phyloP scores from a whole-genome alignment of 2,113 vertebrate species.

The Tragelaphus strepsiceros region DNA sequence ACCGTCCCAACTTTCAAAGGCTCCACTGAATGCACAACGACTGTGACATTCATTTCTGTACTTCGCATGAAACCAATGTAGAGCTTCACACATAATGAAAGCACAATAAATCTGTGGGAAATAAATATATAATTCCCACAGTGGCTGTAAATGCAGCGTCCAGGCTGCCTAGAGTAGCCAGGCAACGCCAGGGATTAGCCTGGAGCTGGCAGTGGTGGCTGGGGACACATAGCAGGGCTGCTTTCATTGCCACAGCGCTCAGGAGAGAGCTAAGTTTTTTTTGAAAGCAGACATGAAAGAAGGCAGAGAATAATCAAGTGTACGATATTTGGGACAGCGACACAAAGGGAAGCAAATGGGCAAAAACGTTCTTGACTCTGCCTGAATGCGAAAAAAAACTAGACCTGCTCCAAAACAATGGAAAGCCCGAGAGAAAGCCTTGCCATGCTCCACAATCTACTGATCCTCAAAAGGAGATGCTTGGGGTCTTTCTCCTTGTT shows the following conservation, averaged over 20 bases:
- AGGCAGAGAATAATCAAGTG: neutral
- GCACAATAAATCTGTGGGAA: slow-evolving; percentile 44
- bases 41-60: slow-evolving; percentile 1
- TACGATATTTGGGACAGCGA: neutral
- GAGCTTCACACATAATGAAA: slow-evolving; percentile 10
- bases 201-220: neutral
- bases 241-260: slow-evolving; percentile 25
- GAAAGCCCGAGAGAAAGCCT: neutral
- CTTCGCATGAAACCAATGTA: slow-evolving; percentile 20
- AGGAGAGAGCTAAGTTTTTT: neutral
- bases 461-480: neutral
- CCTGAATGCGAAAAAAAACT: neutral
- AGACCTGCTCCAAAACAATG: neutral
- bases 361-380: neutral
- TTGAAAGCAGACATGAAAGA: neutral
- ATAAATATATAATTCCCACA: slow-evolving; percentile 57
- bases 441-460: neutral
- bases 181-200: slow-evolving; percentile 50
- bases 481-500: neutral
- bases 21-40: neutral
- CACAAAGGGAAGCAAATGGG: slow-evolving; percentile 19
- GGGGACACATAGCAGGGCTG: neutral
- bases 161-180: slow-evolving; percentile 53
- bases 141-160: slow-evolving; percentile 34
- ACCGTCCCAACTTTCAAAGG: neutral